Conservation (phyloP, 2,888 invertebrate genomes). For the Eupeodes luniger region DNA sequence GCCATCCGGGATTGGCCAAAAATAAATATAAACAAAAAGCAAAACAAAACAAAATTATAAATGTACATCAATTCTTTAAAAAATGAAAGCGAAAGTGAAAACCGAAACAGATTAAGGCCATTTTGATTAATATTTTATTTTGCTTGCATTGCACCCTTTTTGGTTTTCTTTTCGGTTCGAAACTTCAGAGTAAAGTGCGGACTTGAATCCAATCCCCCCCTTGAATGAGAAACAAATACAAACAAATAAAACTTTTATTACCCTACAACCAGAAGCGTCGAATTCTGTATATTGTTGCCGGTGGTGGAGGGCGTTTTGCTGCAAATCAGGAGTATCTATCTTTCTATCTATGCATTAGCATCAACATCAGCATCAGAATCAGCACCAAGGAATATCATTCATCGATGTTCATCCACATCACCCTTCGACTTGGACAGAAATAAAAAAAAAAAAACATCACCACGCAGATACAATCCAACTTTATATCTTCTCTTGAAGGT, state of each 20-base stretch:
- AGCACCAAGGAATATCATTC: not conserved
- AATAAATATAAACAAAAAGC: constrained; percentile 46
- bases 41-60: constrained; percentile 11
- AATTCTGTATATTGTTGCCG: constrained; percentile 10
- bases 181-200: constrained; percentile 32
- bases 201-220: constrained; percentile 2
- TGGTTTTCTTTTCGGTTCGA: constrained; percentile 12
- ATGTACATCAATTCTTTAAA: not conserved
- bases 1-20: constrained; percentile 52
- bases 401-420: constrained; percentile 22
- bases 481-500: constrained; percentile 29
- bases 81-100: constrained; percentile 70
- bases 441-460: not conserved
- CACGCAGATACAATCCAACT: constrained; percentile 26
- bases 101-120: constrained; percentile 53
- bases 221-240: not conserved
- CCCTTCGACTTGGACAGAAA: constrained; percentile 26
- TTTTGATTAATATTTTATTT: constrained; percentile 11
- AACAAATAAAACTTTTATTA: not conserved
- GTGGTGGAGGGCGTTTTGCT: constrained; percentile 62
- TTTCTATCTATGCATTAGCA: constrained; percentile 3
- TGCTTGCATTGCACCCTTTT: constrained; percentile 40
- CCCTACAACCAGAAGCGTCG: constrained; percentile 12
- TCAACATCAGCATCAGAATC: too few species aligned
- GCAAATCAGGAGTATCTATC: constrained; percentile 15